Evolutionary conservation across 2,888 invertebrate genomes (phyloP).

Genomic region (Brenthis hecate): DNA sequence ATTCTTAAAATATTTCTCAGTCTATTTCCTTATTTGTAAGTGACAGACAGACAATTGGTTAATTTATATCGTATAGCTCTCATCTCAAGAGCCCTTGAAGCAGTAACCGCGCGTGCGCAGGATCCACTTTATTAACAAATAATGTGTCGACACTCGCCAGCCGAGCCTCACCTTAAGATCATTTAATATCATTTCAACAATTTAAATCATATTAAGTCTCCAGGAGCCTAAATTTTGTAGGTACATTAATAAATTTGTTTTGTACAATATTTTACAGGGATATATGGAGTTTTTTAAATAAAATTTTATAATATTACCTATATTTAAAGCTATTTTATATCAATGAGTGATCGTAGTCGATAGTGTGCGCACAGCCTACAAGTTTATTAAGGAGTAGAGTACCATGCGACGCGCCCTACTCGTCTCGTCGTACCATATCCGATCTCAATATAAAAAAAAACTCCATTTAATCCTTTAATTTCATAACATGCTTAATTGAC

Average conservation of each 20-base stretch:
- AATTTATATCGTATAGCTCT: slow-evolving; percentile 18
- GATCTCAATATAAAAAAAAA: slow-evolving; percentile 19
- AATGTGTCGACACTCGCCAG: slow-evolving; percentile 5
- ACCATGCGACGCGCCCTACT: slow-evolving; percentile 30
- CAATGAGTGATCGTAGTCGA: slow-evolving; percentile 11
- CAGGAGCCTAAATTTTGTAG: too few species aligned
- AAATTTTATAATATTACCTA: too few species aligned
- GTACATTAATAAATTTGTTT: too few species aligned
- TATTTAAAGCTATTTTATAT: too few species aligned
- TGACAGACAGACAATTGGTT: slow-evolving; percentile 11
- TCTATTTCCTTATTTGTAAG: slow-evolving; percentile 3
- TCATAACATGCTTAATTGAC: slow-evolving; percentile 18
- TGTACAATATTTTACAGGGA: too few species aligned
- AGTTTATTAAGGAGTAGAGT: slow-evolving; percentile 35
- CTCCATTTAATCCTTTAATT: slow-evolving; percentile 15
- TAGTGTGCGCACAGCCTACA: slow-evolving; percentile 31
- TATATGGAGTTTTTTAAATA: too few species aligned
- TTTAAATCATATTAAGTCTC: background rate
- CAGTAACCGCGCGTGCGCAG: slow-evolving; percentile 12
- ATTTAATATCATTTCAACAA: background rate
- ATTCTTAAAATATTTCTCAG: background rate
- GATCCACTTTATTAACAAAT: slow-evolving; percentile 14
- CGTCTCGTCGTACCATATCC: slow-evolving; percentile 38
- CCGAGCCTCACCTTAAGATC: slow-evolving; percentile 2
- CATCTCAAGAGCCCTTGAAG: slow-evolving; percentile 14